Conservation (phyloP, 2,113 vertebrate genomes). For the Poicephalus meyeri region DNA sequence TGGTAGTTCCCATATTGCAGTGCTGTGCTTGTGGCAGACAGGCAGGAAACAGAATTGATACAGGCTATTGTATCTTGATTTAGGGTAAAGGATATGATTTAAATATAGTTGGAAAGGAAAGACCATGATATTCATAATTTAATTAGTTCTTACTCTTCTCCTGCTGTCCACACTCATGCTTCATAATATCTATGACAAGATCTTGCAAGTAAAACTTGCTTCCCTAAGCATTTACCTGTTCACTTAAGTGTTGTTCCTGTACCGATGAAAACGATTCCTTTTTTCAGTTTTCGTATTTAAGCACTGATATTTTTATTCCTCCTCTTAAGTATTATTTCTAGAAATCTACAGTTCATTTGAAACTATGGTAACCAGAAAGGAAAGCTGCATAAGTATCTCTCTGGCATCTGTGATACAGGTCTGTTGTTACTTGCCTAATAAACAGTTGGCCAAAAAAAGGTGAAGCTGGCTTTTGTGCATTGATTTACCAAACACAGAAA, state of each 20-base stretch:
- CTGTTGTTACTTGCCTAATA: neutral
- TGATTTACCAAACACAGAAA: neutral
- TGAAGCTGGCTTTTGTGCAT: neutral
- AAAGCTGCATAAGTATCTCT: neutral
- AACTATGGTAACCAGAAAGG: conserved; percentile 48
- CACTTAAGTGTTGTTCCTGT: neutral
- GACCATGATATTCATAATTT: neutral
- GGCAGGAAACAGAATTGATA: neutral
- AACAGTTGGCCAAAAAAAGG: neutral
- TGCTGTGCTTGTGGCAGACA: neutral
- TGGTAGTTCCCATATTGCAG: neutral
- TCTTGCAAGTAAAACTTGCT: neutral
- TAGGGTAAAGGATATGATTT: neutral
- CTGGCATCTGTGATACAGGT: neutral
- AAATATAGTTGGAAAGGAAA: neutral
- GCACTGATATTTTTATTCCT: conserved; percentile 29
- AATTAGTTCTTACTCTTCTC: neutral
- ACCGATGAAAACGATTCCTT: neutral
- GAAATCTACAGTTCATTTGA: conserved; percentile 36
- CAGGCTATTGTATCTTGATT: neutral
- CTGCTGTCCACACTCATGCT: neutral
- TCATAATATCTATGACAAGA: neutral
- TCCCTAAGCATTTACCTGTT: neutral
- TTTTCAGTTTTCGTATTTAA: neutral
- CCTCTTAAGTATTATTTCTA: conserved; percentile 41